These are phyloP conservation scores for Byasa hedistus DNA, from an alignment of 2,888 invertebrate genomes.

Conservation along the genomic window DNA sequence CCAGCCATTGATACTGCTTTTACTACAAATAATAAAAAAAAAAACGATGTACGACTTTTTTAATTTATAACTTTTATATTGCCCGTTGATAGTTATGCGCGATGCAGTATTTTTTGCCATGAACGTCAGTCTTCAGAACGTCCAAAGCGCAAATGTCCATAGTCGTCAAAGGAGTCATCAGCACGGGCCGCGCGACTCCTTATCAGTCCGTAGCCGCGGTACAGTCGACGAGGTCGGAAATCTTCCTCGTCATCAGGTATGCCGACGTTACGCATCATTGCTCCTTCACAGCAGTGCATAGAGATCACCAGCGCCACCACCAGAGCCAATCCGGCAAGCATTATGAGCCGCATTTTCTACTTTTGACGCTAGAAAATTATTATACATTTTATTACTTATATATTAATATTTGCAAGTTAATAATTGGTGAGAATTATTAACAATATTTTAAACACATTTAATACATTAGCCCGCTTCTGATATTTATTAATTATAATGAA, in stretches of 20 bases:
- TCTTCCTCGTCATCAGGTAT: constrained; percentile 65
- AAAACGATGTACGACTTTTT: constrained; percentile 19
- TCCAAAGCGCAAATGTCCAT: constrained; percentile 87
- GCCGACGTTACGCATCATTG: constrained; percentile 45
- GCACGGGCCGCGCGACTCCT: constrained; percentile 57
- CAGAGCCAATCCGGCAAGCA: constrained; percentile 50
- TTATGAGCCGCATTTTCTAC: constrained; percentile 56
- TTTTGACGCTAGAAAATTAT: constrained; percentile 31
- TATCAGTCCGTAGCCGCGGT: constrained; percentile 82
- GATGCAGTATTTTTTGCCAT: constrained; percentile 27
- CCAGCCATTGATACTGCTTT: constrained; percentile 60
- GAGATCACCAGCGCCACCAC: constrained; percentile 48
- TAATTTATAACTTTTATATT: background rate
- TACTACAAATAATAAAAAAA: constrained; percentile 3
- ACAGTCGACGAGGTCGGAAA: constrained; percentile 52
- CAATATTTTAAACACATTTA: too few species aligned
- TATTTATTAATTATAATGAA: too few species aligned
- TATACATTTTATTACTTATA: background rate
- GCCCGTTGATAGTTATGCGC: constrained; percentile 34
- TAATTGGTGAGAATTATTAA: too few species aligned
- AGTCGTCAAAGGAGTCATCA: constrained; percentile 86
- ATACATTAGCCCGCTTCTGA: too few species aligned
- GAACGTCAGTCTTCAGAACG: constrained; percentile 75
- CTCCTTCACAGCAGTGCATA: constrained; percentile 53
- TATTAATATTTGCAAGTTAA: too few species aligned